Base-by-base conservation (phyloP, 1,140 invertebrate species). In the Pseudomyrmex gracilis region DNA sequence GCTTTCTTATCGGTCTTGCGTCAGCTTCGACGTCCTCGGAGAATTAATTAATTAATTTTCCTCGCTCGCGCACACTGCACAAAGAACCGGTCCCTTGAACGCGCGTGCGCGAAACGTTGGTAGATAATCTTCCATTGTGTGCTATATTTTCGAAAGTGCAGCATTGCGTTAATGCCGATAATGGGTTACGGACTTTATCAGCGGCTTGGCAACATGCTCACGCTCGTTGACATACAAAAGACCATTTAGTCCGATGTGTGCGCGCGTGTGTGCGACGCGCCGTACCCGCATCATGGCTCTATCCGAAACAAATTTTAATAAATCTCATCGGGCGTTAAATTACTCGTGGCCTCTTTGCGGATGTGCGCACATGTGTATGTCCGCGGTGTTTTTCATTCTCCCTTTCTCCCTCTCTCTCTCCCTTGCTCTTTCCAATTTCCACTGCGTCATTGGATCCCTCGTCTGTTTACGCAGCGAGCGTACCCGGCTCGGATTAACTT, bases 241-340 rank as follows among this genome's bases (percentile, higher is more conserved):
- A 87, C 66, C 85, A 82, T 84, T 87, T 87, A 87, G 74, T 80
- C 61, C 63, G 67, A 45, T 71, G 57, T 66, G 20, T 80, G 76
- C 58, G 43, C 74, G 63, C 4, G 47, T 43, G 58, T 53, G 67
- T 51, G 73, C 68, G 43, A 67, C 57, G 43, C 71, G 34, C 17
- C 45, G 57, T 49, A 61, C 85, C 86, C 86, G 86, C 86, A 87
- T 34, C 34, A 34, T 87, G 63, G 49, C 66, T 24, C 45, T 49
- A 43, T 45, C 22, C 45, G 60, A 78, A 73, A 71, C 89, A 73
- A 90, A 91, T 91, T 90, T 91, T 90, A 90, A 90, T 90, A 91
- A 91, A 91, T 91, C 90, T 87, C 86, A 67, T 85, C 85, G 76
- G 87, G 71, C 90, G 85, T 88, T 90, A 89, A 92, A 91, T 91